Evolutionary conservation across 2,113 vertebrate species (phyloP).

Genomic region (Eurypyga helias): DNA sequence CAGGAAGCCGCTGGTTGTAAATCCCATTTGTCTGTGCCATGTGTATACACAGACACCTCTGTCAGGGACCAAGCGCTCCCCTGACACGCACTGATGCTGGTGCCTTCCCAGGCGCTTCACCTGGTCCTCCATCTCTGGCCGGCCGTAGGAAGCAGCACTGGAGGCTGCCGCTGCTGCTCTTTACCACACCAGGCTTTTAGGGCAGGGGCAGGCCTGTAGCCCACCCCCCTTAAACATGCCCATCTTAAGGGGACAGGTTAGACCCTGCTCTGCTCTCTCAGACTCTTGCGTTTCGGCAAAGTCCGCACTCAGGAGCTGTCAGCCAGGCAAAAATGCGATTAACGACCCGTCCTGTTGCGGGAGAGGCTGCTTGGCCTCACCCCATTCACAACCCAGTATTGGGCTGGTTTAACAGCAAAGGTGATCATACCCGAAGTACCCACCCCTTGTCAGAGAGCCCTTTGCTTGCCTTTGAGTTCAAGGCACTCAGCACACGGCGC

Average conservation of each 20-base stretch:
- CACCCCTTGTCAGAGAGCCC: accelerated
- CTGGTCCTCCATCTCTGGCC: neutral
- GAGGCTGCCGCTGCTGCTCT: neutral
- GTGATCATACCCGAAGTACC: neutral
- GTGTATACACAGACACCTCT: neutral
- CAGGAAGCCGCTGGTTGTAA: neutral
- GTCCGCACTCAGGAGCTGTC: neutral
- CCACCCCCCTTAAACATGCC: neutral
- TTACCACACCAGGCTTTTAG: neutral
- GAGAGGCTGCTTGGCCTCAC: neutral
- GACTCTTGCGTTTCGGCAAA: neutral
- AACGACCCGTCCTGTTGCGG: accelerated
- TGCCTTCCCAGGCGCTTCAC: neutral
- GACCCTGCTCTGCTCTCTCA: neutral
- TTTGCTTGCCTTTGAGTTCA: neutral
- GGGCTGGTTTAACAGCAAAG: neutral
- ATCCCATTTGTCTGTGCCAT: neutral
- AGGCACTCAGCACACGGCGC: accelerated
- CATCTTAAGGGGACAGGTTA: neutral
- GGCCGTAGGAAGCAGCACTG: neutral
- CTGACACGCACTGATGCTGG: accelerated
- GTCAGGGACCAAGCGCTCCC: accelerated
- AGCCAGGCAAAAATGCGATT: neutral
- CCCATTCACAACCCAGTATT: neutral
- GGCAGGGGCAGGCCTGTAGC: neutral